Base-by-base conservation (phyloP, 2,113 vertebrate genomes). In the Psilopsiagon aymara region DNA sequence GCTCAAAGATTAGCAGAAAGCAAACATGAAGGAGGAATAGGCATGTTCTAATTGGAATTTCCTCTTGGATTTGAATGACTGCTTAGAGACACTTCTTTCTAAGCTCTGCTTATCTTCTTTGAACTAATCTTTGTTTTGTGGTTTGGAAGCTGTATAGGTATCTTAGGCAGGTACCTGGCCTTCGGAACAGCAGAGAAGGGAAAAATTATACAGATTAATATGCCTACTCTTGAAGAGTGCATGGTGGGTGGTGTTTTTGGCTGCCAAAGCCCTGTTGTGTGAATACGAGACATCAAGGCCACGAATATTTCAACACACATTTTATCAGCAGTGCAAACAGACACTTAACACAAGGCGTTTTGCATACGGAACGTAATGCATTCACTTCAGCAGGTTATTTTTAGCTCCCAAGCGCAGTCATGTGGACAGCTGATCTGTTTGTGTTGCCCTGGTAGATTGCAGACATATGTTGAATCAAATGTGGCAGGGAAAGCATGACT, bases 251-350 rank as follows among this genome's bases (percentile, higher is more conserved):
- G 94, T 60, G 23, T 63, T 94, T 95, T 86, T 95, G 92, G 88
- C 94, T 94, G 95, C 82, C 90, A 71, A 39, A 93, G 93, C 85
- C 93, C 71, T 35, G 6, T 29, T 24, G 92, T 86, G 90, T 63
- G 93, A 92, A 60, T 15, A 33, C 1, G 8, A 94, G 92, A 51
- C 94, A 92, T 92, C 92, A 51, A 63, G 95, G 96, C 82, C 94
- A 2, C 4, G 29, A 88, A 59, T 95, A 90, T 96, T 95, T 95
- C 94, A 90, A 51, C 88, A 93, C 85, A 90, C 88, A 25, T 88
- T 86, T 74, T 71, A 77, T 67, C 95, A 90, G 94, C 90, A 93
- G 96, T 25, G 88, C 93, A 92, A 86, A 86, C 95, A 97, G 90
- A 93, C 85, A 59, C 85, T 86, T 25, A 31, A 11, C 94, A 70